Evolutionary conservation across 2,113 vertebrate species (phyloP).

Genomic region (Xenus cinereus): DNA sequence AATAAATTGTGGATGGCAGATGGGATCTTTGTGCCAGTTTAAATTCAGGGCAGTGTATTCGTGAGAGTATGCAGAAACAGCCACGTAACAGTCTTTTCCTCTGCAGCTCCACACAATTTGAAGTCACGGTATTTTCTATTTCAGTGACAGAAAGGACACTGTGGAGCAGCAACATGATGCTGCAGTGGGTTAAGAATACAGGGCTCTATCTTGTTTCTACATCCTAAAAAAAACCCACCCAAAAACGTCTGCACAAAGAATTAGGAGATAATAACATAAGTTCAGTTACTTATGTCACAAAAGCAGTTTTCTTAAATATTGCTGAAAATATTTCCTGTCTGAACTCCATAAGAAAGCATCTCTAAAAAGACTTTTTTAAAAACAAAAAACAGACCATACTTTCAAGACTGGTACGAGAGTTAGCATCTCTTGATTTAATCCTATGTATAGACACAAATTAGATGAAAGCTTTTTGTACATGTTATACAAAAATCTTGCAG

Average conservation of each 20-base stretch:
- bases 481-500: neutral
- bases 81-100: neutral
- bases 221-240: neutral
- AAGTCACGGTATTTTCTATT: neutral
- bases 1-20: neutral
- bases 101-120: neutral
- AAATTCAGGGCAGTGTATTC: neutral
- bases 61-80: neutral
- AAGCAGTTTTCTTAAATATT: neutral
- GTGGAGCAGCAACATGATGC: neutral
- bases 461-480: neutral
- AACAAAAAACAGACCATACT: neutral
- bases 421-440: neutral
- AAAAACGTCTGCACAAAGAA: neutral
- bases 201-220: neutral
- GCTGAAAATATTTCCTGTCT: neutral
- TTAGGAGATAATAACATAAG: neutral
- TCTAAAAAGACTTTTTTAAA: neutral
- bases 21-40: neutral
- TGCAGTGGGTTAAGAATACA: neutral
- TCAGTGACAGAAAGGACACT: neutral
- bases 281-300: neutral
- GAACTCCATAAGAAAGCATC: neutral
- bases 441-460: neutral
- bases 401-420: neutral